Conservation (phyloP, 2,797 vertebrate species). For the Epinephelus malabaricus region DNA sequence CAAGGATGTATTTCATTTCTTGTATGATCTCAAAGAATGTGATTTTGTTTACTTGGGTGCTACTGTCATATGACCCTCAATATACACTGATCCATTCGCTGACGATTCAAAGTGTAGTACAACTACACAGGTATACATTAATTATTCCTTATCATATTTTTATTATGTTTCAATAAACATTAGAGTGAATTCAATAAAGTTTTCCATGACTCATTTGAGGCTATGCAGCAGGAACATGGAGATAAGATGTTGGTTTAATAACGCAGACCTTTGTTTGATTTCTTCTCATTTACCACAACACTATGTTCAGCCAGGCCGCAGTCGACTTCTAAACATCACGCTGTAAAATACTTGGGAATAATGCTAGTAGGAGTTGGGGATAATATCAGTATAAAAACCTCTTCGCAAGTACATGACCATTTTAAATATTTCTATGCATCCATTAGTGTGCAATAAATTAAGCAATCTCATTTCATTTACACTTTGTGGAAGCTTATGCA, state of each 20-base stretch:
- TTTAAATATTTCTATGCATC: neutral
- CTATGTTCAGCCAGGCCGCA: neutral
- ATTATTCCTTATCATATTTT: neutral
- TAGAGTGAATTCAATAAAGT: neutral
- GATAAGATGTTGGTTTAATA: conserved; percentile 17
- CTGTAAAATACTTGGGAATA: neutral
- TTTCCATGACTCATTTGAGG: neutral
- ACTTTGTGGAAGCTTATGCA: neutral
- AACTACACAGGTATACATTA: neutral
- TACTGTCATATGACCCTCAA: neutral
- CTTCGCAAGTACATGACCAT: neutral
- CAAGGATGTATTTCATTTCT: neutral
- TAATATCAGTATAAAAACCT: neutral
- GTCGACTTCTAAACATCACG: neutral
- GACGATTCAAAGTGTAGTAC: too few relatives aligned
- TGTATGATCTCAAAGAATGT: neutral
- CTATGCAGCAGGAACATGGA: neutral
- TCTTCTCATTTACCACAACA: neutral
- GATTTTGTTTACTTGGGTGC: neutral
- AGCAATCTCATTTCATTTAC: neutral
- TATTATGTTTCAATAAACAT: neutral
- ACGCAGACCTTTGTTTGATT: conserved; percentile 6
- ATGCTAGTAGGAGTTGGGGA: too few relatives aligned
- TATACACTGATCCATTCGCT: too few relatives aligned
- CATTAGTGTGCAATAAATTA: neutral